Conservation (phyloP, 2,113 vertebrate species). For the Siphamia tubifer region DNA sequence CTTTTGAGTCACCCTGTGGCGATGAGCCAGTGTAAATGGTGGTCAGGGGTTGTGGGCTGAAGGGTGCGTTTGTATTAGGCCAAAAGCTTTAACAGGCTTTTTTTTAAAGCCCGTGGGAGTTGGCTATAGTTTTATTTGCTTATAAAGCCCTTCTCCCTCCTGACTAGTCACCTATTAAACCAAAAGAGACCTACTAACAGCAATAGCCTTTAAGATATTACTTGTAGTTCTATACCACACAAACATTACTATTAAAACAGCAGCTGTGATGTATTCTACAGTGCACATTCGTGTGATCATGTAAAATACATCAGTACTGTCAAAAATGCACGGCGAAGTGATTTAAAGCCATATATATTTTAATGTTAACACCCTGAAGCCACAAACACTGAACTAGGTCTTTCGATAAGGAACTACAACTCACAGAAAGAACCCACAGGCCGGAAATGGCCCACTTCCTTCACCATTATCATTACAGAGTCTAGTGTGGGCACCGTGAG, state of each 20-base stretch:
- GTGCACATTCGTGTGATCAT: constrained; percentile 4
- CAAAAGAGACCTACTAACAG: constrained; percentile 1
- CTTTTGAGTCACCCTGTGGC: constrained; percentile 17
- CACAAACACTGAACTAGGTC: constrained; percentile 15
- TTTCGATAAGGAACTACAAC: constrained; percentile 35
- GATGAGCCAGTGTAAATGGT: neutral
- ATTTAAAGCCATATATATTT: constrained; percentile 43
- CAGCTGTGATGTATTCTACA: neutral
- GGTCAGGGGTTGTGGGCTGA: neutral
- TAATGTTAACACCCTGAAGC: constrained; percentile 28
- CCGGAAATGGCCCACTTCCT: constrained; percentile 58
- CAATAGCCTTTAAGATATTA: constrained; percentile 9
- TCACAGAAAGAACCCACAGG: constrained; percentile 22
- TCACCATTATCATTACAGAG: constrained; percentile 33
- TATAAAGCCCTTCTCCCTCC: constrained; percentile 34
- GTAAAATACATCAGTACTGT: constrained; percentile 49
- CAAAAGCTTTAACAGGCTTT: constrained; percentile 53
- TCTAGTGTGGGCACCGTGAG: constrained; percentile 13
- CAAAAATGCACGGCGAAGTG: constrained; percentile 17
- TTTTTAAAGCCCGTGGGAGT: constrained; percentile 42
- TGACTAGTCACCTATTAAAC: constrained; percentile 26
- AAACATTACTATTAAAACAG: constrained; percentile 23
- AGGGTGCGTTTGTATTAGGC: constrained; percentile 11
- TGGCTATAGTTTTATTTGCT: constrained; percentile 48
- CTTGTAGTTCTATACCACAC: neutral